Percentiles rank a stretch among this genome's conserved stretches.
Evolutionary conservation across 2,797 vertebrate genomes (phyloP).

Genomic region (Enteromius trimaculatus): DNA sequence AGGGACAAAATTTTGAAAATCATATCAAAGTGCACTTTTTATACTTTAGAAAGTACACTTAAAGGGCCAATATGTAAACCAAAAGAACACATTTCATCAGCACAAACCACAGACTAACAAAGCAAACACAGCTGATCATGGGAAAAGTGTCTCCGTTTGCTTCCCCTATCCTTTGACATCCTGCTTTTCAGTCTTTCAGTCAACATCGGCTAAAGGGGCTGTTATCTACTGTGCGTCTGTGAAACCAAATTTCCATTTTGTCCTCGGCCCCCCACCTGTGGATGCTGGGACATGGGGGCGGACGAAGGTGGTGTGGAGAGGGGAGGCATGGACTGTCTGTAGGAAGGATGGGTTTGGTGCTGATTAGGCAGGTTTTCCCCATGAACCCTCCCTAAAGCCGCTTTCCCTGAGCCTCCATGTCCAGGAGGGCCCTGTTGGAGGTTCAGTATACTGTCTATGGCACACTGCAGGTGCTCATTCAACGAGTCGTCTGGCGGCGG

Average conservation of each 20-base stretch:
- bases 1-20: slow-evolving; percentile 28
- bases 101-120: slow-evolving; percentile 71
- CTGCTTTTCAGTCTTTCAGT: slow-evolving; percentile 60
- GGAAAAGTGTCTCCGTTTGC: slow-evolving; percentile 69
- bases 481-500: slow-evolving; percentile 89
- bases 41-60: slow-evolving; percentile 56
- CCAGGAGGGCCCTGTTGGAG: slow-evolving; percentile 84
- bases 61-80: slow-evolving; percentile 66
- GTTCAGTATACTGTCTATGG: slow-evolving; percentile 97
- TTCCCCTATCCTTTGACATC: slow-evolving; percentile 50
- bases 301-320: slow-evolving; percentile 71
- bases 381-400: slow-evolving; percentile 66
- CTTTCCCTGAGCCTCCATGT: slow-evolving; percentile 70
- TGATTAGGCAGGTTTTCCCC: slow-evolving; percentile 70
- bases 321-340: slow-evolving; percentile 73
- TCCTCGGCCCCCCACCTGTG: slow-evolving; percentile 82
- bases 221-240: slow-evolving; percentile 97
- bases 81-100: slow-evolving; percentile 70
- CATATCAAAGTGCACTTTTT: slow-evolving; percentile 52
- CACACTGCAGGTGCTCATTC: slow-evolving; percentile 93
- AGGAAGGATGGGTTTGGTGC: slow-evolving; percentile 76
- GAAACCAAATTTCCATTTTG: slow-evolving; percentile 91
- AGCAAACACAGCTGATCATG: slow-evolving; percentile 75
- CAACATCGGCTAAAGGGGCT: slow-evolving; percentile 61
- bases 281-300: slow-evolving; percentile 79